Base-by-base conservation (phyloP, 2,113 vertebrate genomes). In the Benitochromis conjunctus region DNA sequence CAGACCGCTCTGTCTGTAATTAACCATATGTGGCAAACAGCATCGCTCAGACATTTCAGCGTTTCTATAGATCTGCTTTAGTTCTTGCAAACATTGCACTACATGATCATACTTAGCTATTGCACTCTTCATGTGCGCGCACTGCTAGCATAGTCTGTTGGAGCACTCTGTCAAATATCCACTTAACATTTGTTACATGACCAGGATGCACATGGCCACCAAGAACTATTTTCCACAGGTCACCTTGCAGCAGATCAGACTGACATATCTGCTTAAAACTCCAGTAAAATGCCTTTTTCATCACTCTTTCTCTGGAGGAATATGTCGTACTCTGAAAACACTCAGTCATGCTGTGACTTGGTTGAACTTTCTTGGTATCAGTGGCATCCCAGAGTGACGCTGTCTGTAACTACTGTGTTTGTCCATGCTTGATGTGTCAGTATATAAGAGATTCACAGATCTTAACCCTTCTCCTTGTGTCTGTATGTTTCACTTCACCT, bases 101-200 rank as follows among this genome's bases (percentile, higher is more conserved):
- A 91, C 92, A 94, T 94, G 57, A 84, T 88, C 87, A 91, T 94
- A 91, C 86, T 91, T 95, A 93, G 93, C 93, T 91, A 82, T 89
- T 87, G 87, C 94, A 95, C 95, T 95, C 92, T 93, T 90, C 90
- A 91, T 91, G 88, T 95, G 92, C 92, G 54, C 83, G 53, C 94
- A 94, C 95, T 88, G 92, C 95, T 96, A 95, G 95, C 90, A 86
- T 96, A 96, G 96, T 94, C 93, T 94, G 91, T 94, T 93, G 87
- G 90, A 95, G 93, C 94, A 95, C 94, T 95, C 86, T 89, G 86
- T 94, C 91, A 85, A 92, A 94, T 95, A 95, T 95, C 94, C 95
- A 95, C 95, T 93, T 93, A 94, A 93, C 95, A 95, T 93, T 93
- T 90, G 86, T 93, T 86, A 86, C 88, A 83, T 83, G 77, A 90